Conservation (phyloP, 2,113 vertebrate species). For the Strix uralensis region DNA sequence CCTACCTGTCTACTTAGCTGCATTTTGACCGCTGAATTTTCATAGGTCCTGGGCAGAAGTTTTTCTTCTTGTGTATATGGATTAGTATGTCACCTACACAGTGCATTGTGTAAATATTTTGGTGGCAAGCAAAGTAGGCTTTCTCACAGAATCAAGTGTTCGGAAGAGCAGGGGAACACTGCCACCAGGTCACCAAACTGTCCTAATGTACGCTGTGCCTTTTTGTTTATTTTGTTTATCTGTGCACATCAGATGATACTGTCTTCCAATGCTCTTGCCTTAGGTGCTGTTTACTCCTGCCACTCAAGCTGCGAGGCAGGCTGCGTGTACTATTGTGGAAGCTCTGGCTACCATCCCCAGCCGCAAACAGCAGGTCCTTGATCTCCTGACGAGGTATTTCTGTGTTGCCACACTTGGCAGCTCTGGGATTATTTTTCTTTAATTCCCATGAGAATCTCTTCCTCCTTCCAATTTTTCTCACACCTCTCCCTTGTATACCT, state of each 20-base stretch:
- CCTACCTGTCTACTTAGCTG: neutral
- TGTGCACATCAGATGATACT: neutral
- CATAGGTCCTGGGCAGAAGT: neutral
- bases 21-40: neutral
- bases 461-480: neutral
- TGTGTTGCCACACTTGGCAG: neutral
- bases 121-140: neutral
- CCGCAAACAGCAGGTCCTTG: slow-evolving; percentile 95
- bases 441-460: neutral
- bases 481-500: neutral
- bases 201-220: rapidly evolving
- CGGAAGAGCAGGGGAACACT: rapidly evolving
- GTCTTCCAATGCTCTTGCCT: neutral
- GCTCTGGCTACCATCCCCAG: slow-evolving; percentile 94
- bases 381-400: slow-evolving; percentile 93
- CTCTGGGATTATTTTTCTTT: neutral
- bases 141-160: neutral
- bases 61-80: neutral
- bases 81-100: neutral
- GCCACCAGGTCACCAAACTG: neutral
- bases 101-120: too few relatives aligned
- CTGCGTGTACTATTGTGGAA: slow-evolving; percentile 96
- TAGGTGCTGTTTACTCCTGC: slow-evolving; percentile 98
- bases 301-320: slow-evolving; percentile 94
- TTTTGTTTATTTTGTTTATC: neutral